Conservation (phyloP, 2,888 invertebrate species). For the Tetanocera ferruginea region DNA sequence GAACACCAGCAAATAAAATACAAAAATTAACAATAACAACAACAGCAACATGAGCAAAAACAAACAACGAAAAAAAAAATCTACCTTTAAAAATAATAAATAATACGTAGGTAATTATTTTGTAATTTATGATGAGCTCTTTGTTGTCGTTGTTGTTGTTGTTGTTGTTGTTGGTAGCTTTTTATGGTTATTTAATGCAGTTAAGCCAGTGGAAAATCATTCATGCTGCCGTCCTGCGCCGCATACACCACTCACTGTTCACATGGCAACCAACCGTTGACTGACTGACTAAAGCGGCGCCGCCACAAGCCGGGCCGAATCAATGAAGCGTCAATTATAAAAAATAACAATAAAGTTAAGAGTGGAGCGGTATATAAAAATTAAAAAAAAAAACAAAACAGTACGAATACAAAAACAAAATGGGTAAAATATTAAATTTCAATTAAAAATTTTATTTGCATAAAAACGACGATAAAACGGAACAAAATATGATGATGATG, state of each 20-base stretch:
- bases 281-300: neutral
- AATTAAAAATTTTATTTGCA: conserved; percentile 33
- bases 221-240: neutral
- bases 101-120: conserved; percentile 22
- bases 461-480: conserved; percentile 8
- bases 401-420: neutral
- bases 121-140: conserved; percentile 43
- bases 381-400: neutral
- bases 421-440: conserved; percentile 27
- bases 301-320: neutral
- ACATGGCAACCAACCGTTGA: neutral
- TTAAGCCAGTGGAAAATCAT: conserved; percentile 14
- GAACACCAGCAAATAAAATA: conserved; percentile 20
- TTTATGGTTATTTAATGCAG: conserved; percentile 33
- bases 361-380: neutral
- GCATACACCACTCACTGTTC: no score
- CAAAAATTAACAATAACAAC: neutral
- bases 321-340: conserved; percentile 32
- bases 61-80: neutral
- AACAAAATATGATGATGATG: neutral
- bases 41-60: neutral
- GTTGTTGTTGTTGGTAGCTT: conserved; percentile 41
- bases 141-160: conserved; percentile 47
- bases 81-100: no score
- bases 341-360: neutral